Percentiles rank a stretch among this genome's conserved stretches.
Evolutionary conservation across 1,140 invertebrate species (phyloP).

Genomic region (Archegozetes longisetosus): DNA sequence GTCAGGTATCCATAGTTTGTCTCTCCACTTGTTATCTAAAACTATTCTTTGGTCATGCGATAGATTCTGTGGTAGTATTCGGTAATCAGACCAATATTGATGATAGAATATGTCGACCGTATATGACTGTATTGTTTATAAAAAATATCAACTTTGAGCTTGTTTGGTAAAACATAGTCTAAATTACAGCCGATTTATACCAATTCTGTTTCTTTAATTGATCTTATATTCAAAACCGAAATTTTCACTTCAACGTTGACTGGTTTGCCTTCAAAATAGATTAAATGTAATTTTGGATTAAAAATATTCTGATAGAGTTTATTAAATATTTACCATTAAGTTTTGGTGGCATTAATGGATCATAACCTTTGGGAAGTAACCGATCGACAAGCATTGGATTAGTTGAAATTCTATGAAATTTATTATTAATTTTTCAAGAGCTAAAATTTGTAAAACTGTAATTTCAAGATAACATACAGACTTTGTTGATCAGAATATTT

Average conservation of each 20-base stretch:
- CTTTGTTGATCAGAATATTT: too few relatives aligned
- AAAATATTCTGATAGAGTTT: too few relatives aligned
- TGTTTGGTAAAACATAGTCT: too few relatives aligned
- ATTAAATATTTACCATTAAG: background rate
- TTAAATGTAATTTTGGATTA: too few relatives aligned
- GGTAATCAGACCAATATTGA: background rate
- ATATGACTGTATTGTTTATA: background rate
- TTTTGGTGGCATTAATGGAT: background rate
- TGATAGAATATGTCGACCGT: constrained; percentile 4
- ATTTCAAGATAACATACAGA: too few relatives aligned
- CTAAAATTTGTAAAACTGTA: too few relatives aligned
- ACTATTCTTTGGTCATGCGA: background rate
- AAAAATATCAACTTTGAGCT: background rate
- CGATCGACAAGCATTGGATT: background rate
- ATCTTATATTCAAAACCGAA: background rate
- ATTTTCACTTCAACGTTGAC: background rate
- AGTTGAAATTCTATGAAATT: background rate
- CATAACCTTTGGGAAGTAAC: background rate
- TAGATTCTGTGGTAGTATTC: background rate
- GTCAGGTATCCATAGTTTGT: constrained; percentile 6
- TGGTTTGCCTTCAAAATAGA: background rate
- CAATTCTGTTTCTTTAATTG: background rate
- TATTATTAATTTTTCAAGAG: too few relatives aligned
- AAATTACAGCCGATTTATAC: background rate
- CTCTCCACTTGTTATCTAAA: background rate